Conservation (phyloP, 2,888 invertebrate genomes). For the Anodontia alba region DNA sequence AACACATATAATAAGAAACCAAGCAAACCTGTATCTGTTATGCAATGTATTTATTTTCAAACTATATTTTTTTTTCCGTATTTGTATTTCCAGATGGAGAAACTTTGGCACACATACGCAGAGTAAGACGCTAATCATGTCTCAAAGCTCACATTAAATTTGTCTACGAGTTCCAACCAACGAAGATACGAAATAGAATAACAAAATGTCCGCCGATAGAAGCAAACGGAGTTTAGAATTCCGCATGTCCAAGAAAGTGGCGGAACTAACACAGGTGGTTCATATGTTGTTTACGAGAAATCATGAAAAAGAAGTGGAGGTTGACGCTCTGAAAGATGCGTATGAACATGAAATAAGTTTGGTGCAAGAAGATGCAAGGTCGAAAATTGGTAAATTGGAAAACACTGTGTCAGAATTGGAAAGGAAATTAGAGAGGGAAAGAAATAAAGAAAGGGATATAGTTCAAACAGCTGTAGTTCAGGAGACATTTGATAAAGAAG, state of each 20-base stretch:
- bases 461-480: constrained; percentile 61
- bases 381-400: constrained; percentile 68
- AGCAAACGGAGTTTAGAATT: constrained; percentile 80
- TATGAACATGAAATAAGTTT: constrained; percentile 81
- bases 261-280: constrained; percentile 84
- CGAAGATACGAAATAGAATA: too few relatives aligned
- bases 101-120: too few relatives aligned
- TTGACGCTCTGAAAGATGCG: constrained; percentile 80
- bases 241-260: constrained; percentile 84
- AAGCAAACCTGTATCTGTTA: too few relatives aligned
- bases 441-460: constrained; percentile 56
- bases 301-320: constrained; percentile 83
- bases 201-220: constrained; percentile 48
- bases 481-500: constrained; percentile 63
- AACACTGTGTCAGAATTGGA: constrained; percentile 65
- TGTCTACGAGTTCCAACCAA: too few relatives aligned
- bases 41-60: too few relatives aligned
- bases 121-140: too few relatives aligned
- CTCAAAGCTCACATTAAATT: too few relatives aligned
- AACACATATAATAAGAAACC: too few relatives aligned
- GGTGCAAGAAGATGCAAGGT: constrained; percentile 77
- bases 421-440: constrained; percentile 62
- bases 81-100: too few relatives aligned
- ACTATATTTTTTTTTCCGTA: too few relatives aligned
- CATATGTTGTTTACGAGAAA: constrained; percentile 84